phyloP scores from a whole-genome alignment of 1,140 invertebrate species.

The Heliconius congener region DNA sequence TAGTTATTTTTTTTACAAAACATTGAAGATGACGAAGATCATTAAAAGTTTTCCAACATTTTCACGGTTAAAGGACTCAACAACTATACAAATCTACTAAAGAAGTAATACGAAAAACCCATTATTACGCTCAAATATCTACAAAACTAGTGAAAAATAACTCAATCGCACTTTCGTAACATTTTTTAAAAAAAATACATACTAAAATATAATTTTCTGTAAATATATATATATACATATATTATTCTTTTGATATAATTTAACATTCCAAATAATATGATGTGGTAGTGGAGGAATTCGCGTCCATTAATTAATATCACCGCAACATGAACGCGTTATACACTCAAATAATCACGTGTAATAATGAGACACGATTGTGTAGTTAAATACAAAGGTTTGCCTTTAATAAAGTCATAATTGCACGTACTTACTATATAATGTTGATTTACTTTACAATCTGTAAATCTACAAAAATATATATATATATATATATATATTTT shows the following conservation, averaged over 20 bases:
- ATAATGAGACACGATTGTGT: background rate
- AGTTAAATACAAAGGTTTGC: background rate
- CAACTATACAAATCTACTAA: background rate
- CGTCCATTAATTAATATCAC: slow-evolving; percentile 13
- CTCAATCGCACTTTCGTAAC: background rate
- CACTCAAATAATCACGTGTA: slow-evolving; percentile 9
- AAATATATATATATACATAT: background rate
- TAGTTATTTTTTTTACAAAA: no score
- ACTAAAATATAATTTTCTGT: background rate
- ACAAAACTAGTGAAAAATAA: background rate
- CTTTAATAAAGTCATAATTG: slow-evolving; percentile 2
- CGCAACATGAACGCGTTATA: slow-evolving; percentile 9
- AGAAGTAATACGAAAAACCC: background rate
- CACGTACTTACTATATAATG: background rate
- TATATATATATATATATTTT: no score
- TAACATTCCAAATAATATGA: background rate
- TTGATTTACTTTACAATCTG: background rate
- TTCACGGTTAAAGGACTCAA: background rate
- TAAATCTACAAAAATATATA: no score
- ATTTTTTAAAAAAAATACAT: background rate
- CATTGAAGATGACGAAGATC: no score
- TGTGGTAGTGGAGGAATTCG: slow-evolving; percentile 6
- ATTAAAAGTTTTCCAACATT: no score
- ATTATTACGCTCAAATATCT: background rate
- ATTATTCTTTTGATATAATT: background rate